These are phyloP conservation scores for Dromas ardeola DNA, from an alignment of 2,113 vertebrate genomes.

Conservation along the genomic window DNA sequence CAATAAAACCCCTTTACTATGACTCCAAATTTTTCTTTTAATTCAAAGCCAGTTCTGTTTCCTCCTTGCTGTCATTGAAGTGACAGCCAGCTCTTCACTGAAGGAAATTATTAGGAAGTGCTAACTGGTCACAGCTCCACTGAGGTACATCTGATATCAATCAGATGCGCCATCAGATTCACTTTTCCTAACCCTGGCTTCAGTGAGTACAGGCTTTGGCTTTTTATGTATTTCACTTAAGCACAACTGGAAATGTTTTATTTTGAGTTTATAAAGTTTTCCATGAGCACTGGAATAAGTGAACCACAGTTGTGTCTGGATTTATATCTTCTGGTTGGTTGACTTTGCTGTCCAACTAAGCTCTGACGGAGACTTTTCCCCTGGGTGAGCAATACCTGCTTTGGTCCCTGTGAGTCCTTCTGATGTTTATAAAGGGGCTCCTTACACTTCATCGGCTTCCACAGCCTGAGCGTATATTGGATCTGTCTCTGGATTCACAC, in stretches of 20 bases:
- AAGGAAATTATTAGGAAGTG: neutral
- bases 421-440: neutral
- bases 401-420: neutral
- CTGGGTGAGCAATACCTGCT: neutral
- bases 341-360: neutral
- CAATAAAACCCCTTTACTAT: neutral
- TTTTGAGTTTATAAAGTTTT: neutral
- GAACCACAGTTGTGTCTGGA: neutral
- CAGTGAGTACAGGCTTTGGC: neutral
- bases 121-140: neutral
- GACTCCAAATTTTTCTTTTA: neutral
- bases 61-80: neutral
- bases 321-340: neutral
- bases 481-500: neutral
- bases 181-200: neutral
- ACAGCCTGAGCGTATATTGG: neutral
- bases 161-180: neutral
- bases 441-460: neutral
- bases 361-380: neutral
- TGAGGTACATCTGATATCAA: neutral
- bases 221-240: neutral
- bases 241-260: conserved; percentile 1
- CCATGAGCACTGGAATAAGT: neutral
- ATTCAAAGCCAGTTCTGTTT: neutral
- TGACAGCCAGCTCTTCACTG: neutral